These are phyloP conservation scores for Antheraea yamamai DNA, from an alignment of 2,888 invertebrate genomes.

Conservation along the genomic window DNA sequence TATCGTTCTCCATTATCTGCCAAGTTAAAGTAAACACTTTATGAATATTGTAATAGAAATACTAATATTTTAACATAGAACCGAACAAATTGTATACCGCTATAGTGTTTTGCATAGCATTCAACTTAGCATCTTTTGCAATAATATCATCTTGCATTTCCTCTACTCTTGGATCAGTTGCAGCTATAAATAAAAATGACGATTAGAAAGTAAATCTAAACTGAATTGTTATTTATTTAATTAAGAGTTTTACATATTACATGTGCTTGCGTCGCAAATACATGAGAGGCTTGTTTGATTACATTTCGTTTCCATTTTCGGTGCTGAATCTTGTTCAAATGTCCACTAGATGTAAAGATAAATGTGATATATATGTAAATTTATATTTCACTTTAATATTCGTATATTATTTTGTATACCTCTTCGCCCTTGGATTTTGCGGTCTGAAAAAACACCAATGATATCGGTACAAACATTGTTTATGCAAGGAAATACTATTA, in stretches of 20 bases:
- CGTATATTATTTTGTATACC: conserved; percentile 24
- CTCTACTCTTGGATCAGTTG: conserved; percentile 59
- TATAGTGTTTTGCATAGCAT: conserved; percentile 71
- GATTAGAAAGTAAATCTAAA: background rate
- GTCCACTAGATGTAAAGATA: conserved; percentile 38
- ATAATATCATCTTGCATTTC: conserved; percentile 67
- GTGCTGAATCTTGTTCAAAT: conserved; percentile 33
- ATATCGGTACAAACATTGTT: background rate
- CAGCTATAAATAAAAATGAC: conserved; percentile 44
- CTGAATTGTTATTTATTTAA: background rate
- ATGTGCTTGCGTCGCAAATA: conserved; percentile 37
- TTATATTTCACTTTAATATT: background rate
- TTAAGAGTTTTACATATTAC: conserved; percentile 28
- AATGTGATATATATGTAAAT: conserved; percentile 13
- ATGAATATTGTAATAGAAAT: background rate
- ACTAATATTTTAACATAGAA: background rate
- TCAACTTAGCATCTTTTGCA: conserved; percentile 71
- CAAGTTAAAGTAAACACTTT: background rate
- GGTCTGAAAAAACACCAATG: conserved; percentile 44
- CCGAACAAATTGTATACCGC: conserved; percentile 46
- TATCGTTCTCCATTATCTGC: conserved; percentile 74
- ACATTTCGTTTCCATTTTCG: conserved; percentile 43
- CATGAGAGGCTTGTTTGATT: conserved; percentile 36
- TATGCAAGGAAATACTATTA: conserved; percentile 14
- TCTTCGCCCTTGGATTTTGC: conserved; percentile 49